phyloP scores from a whole-genome alignment of 2,113 vertebrate genomes.

The Thermophis baileyi region DNA sequence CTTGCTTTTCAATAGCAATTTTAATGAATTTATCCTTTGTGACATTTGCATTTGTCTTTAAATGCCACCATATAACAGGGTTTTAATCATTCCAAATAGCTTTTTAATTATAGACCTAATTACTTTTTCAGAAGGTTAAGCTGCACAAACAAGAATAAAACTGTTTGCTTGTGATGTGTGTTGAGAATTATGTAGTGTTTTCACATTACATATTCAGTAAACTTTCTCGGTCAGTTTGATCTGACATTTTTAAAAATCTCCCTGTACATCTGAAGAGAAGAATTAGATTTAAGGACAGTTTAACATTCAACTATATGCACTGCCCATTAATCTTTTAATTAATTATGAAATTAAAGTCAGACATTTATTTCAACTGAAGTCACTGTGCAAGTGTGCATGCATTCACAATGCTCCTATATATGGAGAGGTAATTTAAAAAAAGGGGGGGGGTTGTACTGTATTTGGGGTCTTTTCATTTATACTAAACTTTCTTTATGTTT shows the following conservation, averaged over 20 bases:
- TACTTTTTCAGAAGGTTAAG: conserved; percentile 77
- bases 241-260: conserved; percentile 51
- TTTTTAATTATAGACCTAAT: conserved; percentile 79
- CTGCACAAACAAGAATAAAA: conserved; percentile 75
- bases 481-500: not conserved
- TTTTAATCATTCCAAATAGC: conserved; percentile 78
- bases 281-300: conserved; percentile 52
- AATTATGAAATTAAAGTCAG: conserved; percentile 50
- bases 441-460: not conserved
- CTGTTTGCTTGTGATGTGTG: conserved; percentile 66
- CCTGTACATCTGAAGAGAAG: conserved; percentile 31
- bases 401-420: not conserved
- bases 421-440: not conserved
- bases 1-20: conserved; percentile 68
- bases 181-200: conserved; percentile 63
- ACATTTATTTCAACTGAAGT: conserved; percentile 12
- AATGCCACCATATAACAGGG: conserved; percentile 76
- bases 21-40: conserved; percentile 76
- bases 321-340: conserved; percentile 54
- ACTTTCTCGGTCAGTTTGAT: conserved; percentile 62
- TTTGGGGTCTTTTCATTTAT: not conserved
- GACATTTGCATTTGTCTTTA: conserved; percentile 80
- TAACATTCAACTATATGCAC: conserved; percentile 43
- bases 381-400: not conserved
- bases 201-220: conserved; percentile 64